Evolutionary conservation across 2,797 vertebrate genomes (phyloP).

Genomic region (Neosilurus mollespiculum): DNA sequence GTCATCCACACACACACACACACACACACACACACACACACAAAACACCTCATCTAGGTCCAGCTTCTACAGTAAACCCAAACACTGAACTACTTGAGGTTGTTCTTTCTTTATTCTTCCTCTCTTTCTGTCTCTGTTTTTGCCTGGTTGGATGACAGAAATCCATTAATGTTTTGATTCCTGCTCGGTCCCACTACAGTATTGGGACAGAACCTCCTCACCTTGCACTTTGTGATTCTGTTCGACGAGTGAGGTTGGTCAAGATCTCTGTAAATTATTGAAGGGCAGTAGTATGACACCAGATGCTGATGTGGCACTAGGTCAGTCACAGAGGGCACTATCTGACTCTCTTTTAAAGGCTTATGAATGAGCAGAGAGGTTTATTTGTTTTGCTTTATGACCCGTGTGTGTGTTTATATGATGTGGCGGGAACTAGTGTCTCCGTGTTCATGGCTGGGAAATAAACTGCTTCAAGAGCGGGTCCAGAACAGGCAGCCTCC

Average conservation of each 20-base stretch:
- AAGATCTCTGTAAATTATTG: conserved; percentile 58
- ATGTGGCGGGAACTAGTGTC: conserved; percentile 14
- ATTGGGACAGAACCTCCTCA: background rate
- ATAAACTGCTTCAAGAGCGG: conserved; percentile 20
- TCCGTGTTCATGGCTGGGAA: conserved; percentile 33
- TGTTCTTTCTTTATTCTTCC: background rate
- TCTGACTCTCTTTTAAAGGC: conserved; percentile 41
- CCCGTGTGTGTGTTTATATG: conserved; percentile 31
- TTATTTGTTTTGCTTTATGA: conserved; percentile 45
- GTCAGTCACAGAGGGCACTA: conserved; percentile 24
- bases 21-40: background rate
- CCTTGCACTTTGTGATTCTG: conserved; percentile 42
- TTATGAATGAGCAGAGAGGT: conserved; percentile 49
- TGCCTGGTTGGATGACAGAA: too few relatives aligned
- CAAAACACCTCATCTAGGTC: background rate
- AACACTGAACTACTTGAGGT: background rate
- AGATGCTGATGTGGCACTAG: conserved; percentile 22
- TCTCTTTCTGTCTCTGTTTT: background rate
- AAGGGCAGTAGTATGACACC: conserved; percentile 32
- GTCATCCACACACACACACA: conserved; percentile 15
- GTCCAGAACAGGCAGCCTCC: conserved; percentile 6
- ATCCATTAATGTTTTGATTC: background rate
- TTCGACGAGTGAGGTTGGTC: conserved; percentile 33
- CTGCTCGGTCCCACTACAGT: background rate
- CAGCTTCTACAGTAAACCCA: background rate